Evolutionary conservation across 1,140 invertebrate genomes (phyloP), one percentile per base, ranked within the genome.

Genomic region (Aleiodes sp.): DNA sequence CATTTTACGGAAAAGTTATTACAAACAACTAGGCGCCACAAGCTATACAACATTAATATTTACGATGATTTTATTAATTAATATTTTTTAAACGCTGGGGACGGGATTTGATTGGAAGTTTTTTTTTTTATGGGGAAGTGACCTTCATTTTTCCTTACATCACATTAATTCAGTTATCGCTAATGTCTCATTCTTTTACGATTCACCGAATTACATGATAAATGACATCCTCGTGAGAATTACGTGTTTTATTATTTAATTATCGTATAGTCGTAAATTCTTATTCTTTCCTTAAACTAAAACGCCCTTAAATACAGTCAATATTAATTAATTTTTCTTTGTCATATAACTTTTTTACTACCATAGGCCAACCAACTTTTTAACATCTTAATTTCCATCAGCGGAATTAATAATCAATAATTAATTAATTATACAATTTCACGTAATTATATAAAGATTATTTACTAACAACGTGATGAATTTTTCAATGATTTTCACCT

Each of bases 41-140:
- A 59, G 65, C 65, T 67, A 59, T 63, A 59, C 52, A 41, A 59
- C 65, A 57, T 39, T 19, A 31, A 67, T 39, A 35, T 26, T 56
- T 56, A 67, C 31, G 2, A 21, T 3, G 9, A 24, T 60, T 10
- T 60, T 41, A 19, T 21, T 26, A 35, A 39, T 39, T 31, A 16
- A 28, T 59, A 12, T 59, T 31, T 28, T 14, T 59, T 28, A 31
- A 59, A 59, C 56, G 56, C 56, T 29, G 66, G 66, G 66, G 66
- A 68, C 66, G 66, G 66, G 66, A 62, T 62, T 68, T 24, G 39
- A 65, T 62, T 41, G 59, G 59, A 68, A 68, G 59, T 61, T 61
- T n/a, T n/a, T n/a, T n/a, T n/a, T n/a, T n/a, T 62, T 31, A 60
- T 52, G 8, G 19, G 14, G 39, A 52, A 41, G 37, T 62, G 37